phyloP scores from a whole-genome alignment of 2,113 vertebrate genomes.

The Mungos mungo region DNA sequence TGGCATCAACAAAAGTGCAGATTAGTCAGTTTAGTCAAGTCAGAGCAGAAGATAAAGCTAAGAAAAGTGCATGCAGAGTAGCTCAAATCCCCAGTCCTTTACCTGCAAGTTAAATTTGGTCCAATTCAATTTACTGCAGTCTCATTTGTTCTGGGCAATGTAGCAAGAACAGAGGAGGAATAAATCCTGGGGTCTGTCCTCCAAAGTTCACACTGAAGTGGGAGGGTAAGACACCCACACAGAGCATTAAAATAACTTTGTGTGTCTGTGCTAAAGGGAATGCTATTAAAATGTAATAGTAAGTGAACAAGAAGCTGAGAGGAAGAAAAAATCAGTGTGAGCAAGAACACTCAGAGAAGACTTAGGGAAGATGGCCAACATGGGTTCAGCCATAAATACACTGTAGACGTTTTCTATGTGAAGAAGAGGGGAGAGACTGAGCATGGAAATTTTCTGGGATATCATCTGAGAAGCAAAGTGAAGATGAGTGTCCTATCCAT shows the following conservation, averaged over 20 bases:
- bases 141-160: neutral
- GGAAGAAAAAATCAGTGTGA: neutral
- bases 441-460: neutral
- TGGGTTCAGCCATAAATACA: neutral
- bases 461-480: neutral
- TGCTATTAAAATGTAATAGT: neutral
- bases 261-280: neutral
- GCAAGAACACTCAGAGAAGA: neutral
- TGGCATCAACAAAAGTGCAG: neutral
- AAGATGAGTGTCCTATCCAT: neutral
- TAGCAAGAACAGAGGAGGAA: neutral
- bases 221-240: neutral
- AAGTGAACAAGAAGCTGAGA: neutral
- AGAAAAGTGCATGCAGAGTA: neutral
- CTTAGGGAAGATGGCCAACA: neutral
- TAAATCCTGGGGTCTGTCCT: neutral
- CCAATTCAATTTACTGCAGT: neutral
- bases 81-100: neutral
- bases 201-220: conserved; percentile 1
- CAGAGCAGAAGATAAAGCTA: neutral
- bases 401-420: neutral
- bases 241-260: neutral
- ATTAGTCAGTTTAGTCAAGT: neutral
- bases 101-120: conserved; percentile 26
- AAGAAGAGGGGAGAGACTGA: neutral